Conservation (phyloP, 2,888 invertebrate genomes). For the Pachliopta kotzebuea region DNA sequence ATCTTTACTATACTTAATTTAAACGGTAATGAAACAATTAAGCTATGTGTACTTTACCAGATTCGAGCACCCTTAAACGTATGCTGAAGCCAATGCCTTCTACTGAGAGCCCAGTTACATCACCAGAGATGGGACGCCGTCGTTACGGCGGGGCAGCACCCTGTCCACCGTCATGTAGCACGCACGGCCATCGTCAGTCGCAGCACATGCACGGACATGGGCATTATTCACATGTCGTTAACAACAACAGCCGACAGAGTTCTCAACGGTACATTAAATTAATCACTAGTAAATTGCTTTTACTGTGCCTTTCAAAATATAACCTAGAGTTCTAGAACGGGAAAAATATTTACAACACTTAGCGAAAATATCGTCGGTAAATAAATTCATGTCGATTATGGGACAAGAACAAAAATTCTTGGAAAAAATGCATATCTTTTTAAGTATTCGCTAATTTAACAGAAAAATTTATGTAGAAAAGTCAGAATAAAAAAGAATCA, state of each 20-base stretch:
- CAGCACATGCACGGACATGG: conserved; percentile 74
- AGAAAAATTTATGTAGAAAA: too few species aligned
- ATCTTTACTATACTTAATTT: background rate
- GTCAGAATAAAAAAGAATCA: too few species aligned
- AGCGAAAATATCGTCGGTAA: too few species aligned
- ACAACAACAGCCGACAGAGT: conserved; percentile 84
- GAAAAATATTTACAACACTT: too few species aligned
- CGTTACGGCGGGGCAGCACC: conserved; percentile 82
- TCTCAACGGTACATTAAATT: conserved; percentile 81
- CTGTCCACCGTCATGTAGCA: conserved; percentile 82
- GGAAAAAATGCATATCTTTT: too few species aligned
- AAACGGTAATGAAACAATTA: background rate
- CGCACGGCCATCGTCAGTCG: conserved; percentile 79
- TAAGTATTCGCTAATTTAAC: too few species aligned
- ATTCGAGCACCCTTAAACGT: conserved; percentile 93
- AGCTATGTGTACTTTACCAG: conserved; percentile 65
- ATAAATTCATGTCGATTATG: too few species aligned
- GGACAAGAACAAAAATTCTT: too few species aligned
- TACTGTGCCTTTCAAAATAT: background rate
- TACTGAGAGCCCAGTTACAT: conserved; percentile 93
- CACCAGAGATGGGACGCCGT: conserved; percentile 93
- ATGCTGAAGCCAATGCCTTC: conserved; percentile 97
- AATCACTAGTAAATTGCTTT: background rate
- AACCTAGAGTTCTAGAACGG: too few species aligned
- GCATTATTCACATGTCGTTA: conserved; percentile 68